Base-by-base conservation (phyloP, 2,797 vertebrate species). In the Columba guinea region DNA sequence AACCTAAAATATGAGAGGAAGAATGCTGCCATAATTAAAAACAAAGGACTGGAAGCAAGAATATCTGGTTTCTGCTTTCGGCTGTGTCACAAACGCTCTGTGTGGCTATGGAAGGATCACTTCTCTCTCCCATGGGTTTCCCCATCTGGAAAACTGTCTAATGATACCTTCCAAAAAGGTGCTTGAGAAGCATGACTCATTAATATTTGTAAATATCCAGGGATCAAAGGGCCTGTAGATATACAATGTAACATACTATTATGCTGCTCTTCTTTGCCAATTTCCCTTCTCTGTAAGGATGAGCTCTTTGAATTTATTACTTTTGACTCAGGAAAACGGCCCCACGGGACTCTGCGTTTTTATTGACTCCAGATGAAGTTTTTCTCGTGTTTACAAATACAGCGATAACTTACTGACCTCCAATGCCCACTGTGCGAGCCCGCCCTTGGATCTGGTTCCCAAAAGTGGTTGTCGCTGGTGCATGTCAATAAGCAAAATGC, bases 11-110 rank as follows among this genome's bases (percentile, higher is more conserved):
- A 90, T 12, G 68, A 87, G 64, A 87, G 58, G 75, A 96, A 85
- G 93, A 93, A 95, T 90, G 95, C 83, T 96, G 84, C 92, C 75
- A 18, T 85, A 97, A 95, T 96, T 97, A 96, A 96, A 96, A 94
- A 85, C 93, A 96, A 96, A 96, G 93, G 68, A 65, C 84, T 96
- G 51, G 51, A 92, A 97, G 91, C 96, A 92, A 96, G 96, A 96
- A 95, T 94, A 95, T 95, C 95, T 96, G 94, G 95, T 95, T 97
- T 96, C 81, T 89, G 68, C 86, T 92, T 64, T 90, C 4, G 9
- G 28, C 90, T 90, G 83, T 92, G 94, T 89, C 91, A 96, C 48
- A 59, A 78, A 95, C n/a, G n/a, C 91, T 82, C 63, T 79, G 70
- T 82, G 83, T 90, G 80, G 58, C 86, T 94, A 32, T 84, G 69